These are phyloP conservation scores for Gallirallus australis DNA, from an alignment of 2,797 vertebrate genomes.

Conservation along the genomic window DNA sequence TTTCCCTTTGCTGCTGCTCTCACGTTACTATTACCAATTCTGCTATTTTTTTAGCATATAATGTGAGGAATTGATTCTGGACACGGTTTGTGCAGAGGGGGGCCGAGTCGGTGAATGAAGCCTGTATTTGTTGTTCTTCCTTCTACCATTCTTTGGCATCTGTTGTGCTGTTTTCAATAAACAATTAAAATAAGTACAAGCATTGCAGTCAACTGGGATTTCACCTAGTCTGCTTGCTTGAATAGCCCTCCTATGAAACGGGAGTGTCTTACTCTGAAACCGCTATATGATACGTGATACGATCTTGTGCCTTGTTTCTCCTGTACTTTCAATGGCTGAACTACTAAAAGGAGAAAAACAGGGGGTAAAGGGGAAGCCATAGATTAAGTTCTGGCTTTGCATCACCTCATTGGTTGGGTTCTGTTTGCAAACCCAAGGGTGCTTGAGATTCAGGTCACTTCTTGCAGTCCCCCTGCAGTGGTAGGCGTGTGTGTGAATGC, in stretches of 20 bases:
- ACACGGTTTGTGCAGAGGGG: neutral
- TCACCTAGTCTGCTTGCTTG: neutral
- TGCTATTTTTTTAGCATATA: neutral
- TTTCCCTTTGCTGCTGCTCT: neutral
- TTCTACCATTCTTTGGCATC: neutral
- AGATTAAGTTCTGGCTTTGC: conserved; percentile 21
- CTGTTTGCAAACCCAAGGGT: conserved; percentile 55
- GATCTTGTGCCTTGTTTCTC: neutral
- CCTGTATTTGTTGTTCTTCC: neutral
- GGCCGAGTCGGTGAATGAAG: neutral
- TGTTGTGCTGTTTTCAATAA: neutral
- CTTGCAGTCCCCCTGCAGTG: conserved; percentile 44
- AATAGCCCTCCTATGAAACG: neutral
- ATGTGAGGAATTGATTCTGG: neutral
- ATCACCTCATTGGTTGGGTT: conserved; percentile 7
- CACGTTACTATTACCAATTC: neutral
- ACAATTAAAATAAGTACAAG: neutral
- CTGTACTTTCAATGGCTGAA: neutral
- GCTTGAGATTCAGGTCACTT: conserved; percentile 70
- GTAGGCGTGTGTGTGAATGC: conserved; percentile 49
- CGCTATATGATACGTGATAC: rapidly evolving
- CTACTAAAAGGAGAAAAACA: neutral
- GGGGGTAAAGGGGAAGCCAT: neutral
- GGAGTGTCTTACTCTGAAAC: neutral
- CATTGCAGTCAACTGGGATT: neutral